Evolutionary conservation across 2,797 vertebrate species (phyloP), one percentile per base, ranked within the genome.

Genomic region (Aphelocoma californica): DNA sequence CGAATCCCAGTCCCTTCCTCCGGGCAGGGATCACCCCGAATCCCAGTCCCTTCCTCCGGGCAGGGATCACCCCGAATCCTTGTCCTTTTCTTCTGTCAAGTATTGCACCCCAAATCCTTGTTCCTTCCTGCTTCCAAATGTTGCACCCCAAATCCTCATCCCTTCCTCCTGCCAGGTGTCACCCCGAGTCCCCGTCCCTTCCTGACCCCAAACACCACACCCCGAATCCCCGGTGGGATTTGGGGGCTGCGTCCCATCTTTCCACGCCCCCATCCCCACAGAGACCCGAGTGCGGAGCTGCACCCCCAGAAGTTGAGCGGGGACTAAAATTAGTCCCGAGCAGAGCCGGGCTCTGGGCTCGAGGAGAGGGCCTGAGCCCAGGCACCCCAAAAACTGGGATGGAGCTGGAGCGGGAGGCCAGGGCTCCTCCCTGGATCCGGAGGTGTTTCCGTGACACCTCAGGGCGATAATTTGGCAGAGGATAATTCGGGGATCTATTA

Each of bases 351-450:
- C 73, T 60, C 21, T 42, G 29, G 7, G 7, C 57, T 78, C 6
- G 6, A n/a, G 53, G 64, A 71, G 62, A 58, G 31, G 56, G 69
- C 18, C 31, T 29, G 42, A 58, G 29, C 17, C 51, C 79, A 14
- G 56, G 17, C 54, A 57, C 61, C 12, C 2, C 53, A 40, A 67
- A 71, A 80, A 4, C n/a, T 14, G 38, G 21, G n/a, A 4, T n/a
- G 1, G 9, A 28, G n/a, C 47, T 0, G 2, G 26, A 2, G 9
- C 0, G 4, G 20, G 23, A 50, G 29, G 13, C 16, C 16, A 25
- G 53, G 31, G 13, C 36, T 24, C 12, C 32, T 60, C 31, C 28
- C 8, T 14, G 47, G 14, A 19, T 17, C 34, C 2, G 15, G 16
- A 14, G 65, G 62, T 34, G 42, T 51, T 77, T 47, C 23, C 19